Base-by-base conservation (phyloP, 2,797 vertebrate species). In the Rhinella marina region DNA sequence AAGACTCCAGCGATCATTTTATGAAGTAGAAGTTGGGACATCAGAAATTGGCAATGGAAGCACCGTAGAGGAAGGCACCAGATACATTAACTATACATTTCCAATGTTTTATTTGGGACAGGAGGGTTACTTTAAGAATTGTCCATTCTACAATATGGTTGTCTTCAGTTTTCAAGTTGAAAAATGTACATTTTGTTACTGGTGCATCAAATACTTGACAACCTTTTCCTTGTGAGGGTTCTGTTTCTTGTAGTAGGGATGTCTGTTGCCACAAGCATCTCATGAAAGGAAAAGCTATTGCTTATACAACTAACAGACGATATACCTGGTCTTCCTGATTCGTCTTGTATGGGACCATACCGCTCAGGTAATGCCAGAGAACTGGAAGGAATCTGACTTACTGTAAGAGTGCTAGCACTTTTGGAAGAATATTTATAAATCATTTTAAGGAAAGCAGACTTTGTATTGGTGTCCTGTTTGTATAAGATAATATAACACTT, bases 401-500 rank as follows among this genome's bases (percentile, higher is more conserved):
- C 27, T 6, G 93, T 89, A 66, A 95, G 80, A 0, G 72, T 93
- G 62, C 91, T 82, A 0, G 90, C 93, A 0, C 90, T 94, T 91
- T 93, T 97, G 72, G 90, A 93, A 3, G 96, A 95, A 19, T 96
- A 97, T 0, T 93, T 96, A 50, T 96, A 97, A 81, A 98, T 89
- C 66, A 93, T 95, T 90, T 96, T 93, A 52, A 96, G 93, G 90
- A 98, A 98, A 66, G 96, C 96, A 9, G 92, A 96, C 88, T 93
- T 95, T 41, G 97, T 98, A 89, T 99, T 98, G 86, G 95, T 91
- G 48, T 96, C 93, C 92, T 95, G 97, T 90, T 95, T 97, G 86
- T 94, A 97, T 88, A 97, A 90, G 48, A 98, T 97, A 59, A 97
- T 81, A 14, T 98, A 98, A 89, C 96, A 98, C 91, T 98, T 98